phyloP scores from a whole-genome alignment of 1,140 invertebrate genomes.

The Pseudoatta argentina region DNA sequence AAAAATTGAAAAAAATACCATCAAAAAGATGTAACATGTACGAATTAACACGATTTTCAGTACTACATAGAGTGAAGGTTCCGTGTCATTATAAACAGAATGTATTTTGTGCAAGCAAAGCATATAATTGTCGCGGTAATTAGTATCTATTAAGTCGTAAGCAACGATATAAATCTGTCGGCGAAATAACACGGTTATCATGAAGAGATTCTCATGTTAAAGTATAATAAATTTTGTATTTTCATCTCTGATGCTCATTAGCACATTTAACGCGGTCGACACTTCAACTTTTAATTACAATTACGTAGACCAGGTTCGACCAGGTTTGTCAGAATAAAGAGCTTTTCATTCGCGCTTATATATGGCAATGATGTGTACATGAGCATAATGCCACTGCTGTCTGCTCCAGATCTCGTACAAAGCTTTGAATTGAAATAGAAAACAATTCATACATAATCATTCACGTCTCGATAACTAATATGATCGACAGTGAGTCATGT shows the following conservation, averaged over 20 bases:
- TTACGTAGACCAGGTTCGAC: slow-evolving; percentile 8
- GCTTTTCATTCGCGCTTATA: slow-evolving; percentile 49
- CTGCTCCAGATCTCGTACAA: slow-evolving; percentile 24
- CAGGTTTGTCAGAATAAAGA: slow-evolving; percentile 25
- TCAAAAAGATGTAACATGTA: background rate
- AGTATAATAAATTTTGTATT: slow-evolving; percentile 23
- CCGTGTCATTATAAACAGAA: slow-evolving; percentile 15
- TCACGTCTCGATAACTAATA: slow-evolving; percentile 62
- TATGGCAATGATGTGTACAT: slow-evolving; percentile 15
- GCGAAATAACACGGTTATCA: slow-evolving; percentile 45
- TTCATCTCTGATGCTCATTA: slow-evolving; percentile 48
- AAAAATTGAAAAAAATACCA: background rate
- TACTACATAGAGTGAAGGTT: background rate
- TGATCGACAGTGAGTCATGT: background rate
- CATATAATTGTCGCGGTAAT: slow-evolving; percentile 28
- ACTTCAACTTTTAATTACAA: slow-evolving; percentile 60
- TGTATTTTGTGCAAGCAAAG: slow-evolving; percentile 1
- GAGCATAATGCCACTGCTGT: background rate
- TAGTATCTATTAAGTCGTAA: slow-evolving; percentile 32
- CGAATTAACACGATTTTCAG: background rate
- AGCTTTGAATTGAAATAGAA: slow-evolving; percentile 40
- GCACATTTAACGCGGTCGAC: slow-evolving; percentile 39
- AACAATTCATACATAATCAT: slow-evolving; percentile 57
- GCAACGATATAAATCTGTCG: slow-evolving; percentile 2
- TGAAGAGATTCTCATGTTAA: background rate